phyloP scores from a whole-genome alignment of 2,888 invertebrate species.

The Alloscopus bannaensis region DNA sequence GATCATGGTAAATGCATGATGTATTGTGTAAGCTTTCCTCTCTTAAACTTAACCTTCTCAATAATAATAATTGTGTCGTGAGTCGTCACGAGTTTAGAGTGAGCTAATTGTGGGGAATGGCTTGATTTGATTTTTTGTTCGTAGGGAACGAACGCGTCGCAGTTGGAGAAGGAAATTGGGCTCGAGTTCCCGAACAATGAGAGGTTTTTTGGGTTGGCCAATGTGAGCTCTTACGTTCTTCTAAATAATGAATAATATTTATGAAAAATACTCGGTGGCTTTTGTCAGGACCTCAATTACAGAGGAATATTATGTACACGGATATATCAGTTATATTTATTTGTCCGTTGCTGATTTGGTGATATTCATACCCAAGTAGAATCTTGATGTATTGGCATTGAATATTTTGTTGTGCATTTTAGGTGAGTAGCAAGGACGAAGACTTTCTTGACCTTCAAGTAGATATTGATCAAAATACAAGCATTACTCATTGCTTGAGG shows the following conservation, averaged over 20 bases:
- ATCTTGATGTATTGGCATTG: background rate
- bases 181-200: conserved; percentile 99
- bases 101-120: no score
- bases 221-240: no score
- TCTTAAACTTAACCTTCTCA: conserved; percentile 31
- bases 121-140: conserved; percentile 75
- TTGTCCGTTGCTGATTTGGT: no score
- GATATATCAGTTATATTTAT: no score
- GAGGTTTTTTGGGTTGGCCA: conserved; percentile 99
- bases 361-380: no score
- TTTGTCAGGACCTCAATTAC: no score
- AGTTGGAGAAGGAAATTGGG: conserved; percentile 99
- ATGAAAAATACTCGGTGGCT: conserved; percentile 5
- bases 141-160: conserved; percentile 99
- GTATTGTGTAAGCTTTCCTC: conserved; percentile 65
- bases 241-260: conserved; percentile 3
- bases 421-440: conserved; percentile 97
- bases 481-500: conserved; percentile 97
- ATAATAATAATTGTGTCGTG: conserved; percentile 4
- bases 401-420: conserved; percentile 46
- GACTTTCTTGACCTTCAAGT: conserved; percentile 99
- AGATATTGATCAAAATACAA: conserved; percentile 99
- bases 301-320: no score
- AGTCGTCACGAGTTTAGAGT: background rate
- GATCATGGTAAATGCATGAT: conserved; percentile 65